phyloP scores from a whole-genome alignment of 2,113 vertebrate genomes.

The Nanorana parkeri region DNA sequence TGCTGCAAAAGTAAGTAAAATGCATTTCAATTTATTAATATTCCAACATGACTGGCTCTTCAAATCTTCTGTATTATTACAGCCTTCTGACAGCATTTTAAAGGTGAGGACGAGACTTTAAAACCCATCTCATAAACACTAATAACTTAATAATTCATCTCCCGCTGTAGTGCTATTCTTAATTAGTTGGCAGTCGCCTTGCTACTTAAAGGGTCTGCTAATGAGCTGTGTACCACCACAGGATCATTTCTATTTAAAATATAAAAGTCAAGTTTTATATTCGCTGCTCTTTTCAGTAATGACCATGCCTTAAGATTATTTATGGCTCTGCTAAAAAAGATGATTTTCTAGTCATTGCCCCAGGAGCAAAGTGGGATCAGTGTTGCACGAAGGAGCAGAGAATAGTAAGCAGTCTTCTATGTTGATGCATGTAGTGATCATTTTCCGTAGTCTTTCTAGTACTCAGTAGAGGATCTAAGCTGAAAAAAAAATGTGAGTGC shows the following conservation, averaged over 20 bases:
- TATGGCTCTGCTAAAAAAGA: background rate
- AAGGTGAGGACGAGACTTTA: background rate
- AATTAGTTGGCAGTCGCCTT: background rate
- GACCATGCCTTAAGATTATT: background rate
- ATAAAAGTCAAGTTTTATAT: background rate
- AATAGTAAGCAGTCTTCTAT: background rate
- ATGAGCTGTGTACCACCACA: background rate
- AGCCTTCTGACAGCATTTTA: too few relatives aligned
- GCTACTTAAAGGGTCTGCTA: conserved; percentile 7
- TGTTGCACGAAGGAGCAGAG: background rate
- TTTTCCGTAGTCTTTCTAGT: background rate
- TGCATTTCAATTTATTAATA: too few relatives aligned
- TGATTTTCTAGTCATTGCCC: background rate
- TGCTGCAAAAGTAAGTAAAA: too few relatives aligned
- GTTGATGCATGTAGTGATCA: background rate
- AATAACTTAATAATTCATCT: background rate
- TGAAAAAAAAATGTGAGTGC: background rate
- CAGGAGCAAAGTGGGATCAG: background rate
- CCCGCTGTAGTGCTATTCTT: background rate
- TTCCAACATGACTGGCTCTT: too few relatives aligned
- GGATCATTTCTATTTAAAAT: background rate
- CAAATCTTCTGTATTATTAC: too few relatives aligned
- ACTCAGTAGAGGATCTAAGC: background rate
- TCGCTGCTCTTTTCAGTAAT: background rate
- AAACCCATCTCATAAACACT: background rate